Base-by-base conservation (phyloP, 2,113 vertebrate genomes). In the Sinocyclocheilus grahami region DNA sequence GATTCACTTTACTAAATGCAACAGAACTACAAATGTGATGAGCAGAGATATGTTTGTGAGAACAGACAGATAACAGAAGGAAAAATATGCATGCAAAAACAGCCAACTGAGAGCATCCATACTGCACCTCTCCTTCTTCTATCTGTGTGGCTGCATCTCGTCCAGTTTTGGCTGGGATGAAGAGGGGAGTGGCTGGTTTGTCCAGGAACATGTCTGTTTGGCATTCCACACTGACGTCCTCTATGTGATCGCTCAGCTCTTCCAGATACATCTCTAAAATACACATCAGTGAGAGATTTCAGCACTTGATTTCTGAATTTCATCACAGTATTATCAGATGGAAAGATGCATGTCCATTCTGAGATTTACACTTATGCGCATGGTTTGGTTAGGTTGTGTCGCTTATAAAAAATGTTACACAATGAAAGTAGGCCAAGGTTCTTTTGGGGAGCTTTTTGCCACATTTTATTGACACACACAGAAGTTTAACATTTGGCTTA, bases 181-280 rank as follows among this genome's bases (percentile, higher is more conserved):
- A 99, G 71, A 99, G 93, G 0, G 97, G 97, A 74, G 95, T 97
- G 18, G 95, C 85, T n/a, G 97, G 97, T 94, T 92, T 96, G 86
- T 97, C 96, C 94, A 99, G 90, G 93, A 99, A 97, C 0, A 93
- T 94, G 88, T 99, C 98, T 48, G 97, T 99, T 93, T 99, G 98
- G 92, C 97, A 97, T 84, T 96, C 95, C 65, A 88, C 90, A 78
- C 96, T 96, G 69, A 89, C 88, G 42, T 96, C 92, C 89, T 93
- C 90, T 80, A 96, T 18, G 0, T 88, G 87, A 76, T 97, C 95
- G 88, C 94, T 95, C 91, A 99, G 93, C 89, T 98, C 97, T 93
- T 99, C 97, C 63, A 99, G 95, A 91, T 98, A 98, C 53, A 95
- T 88, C 62, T 99, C 98, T 99, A 72, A 27, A 51, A 82, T 10